A percentile compares a stretch with the other conserved stretches of the same genome.
Conservation (phyloP, 2,113 vertebrate genomes). For the Trematocara macrostoma region DNA sequence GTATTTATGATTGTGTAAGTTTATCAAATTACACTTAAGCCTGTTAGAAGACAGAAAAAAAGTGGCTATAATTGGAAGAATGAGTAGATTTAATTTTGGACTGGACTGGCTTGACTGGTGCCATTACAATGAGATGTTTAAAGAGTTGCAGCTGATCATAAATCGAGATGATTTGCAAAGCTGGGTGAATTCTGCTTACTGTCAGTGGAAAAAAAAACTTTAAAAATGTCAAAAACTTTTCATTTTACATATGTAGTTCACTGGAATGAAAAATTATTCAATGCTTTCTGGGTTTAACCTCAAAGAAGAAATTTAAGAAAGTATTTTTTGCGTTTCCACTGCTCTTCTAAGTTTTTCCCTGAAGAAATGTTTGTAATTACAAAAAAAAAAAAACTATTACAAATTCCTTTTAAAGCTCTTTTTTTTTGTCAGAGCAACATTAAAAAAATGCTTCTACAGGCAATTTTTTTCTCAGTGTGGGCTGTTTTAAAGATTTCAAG, state of each 20-base stretch:
- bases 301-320: slow-evolving; percentile 45
- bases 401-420: slow-evolving; percentile 38
- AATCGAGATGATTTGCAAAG: background rate
- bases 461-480: slow-evolving; percentile 3
- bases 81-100: background rate
- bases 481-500: slow-evolving; percentile 18
- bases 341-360: background rate
- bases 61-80: background rate
- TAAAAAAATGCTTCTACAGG: slow-evolving; percentile 27
- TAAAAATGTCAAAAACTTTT: background rate
- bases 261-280: slow-evolving; percentile 16
- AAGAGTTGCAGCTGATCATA: background rate
- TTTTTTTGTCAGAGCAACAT: slow-evolving; percentile 33
- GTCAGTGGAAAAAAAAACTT: background rate
- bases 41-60: background rate
- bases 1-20: background rate
- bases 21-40: background rate
- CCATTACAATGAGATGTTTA: background rate
- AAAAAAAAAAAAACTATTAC: background rate
- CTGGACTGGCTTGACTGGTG: background rate
- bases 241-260: background rate
- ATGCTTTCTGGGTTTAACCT: slow-evolving; percentile 36
- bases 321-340: background rate
- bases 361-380: slow-evolving; percentile 3
- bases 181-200: background rate